These are phyloP conservation scores for Drosophila ohnishii DNA, from an alignment of 1,140 invertebrate genomes.

Conservation along the genomic window DNA sequence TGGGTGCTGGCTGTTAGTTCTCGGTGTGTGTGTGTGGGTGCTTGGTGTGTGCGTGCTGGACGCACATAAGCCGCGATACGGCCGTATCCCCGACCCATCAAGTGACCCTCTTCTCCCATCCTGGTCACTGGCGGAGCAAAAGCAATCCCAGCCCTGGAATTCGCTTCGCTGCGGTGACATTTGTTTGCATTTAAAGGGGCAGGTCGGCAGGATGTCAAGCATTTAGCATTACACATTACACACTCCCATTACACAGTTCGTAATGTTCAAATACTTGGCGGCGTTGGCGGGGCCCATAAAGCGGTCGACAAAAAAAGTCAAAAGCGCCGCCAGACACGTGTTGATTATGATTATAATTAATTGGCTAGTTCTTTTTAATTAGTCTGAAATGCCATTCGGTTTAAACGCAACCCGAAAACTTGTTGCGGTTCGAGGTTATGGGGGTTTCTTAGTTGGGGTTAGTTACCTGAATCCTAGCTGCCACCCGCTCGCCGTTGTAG, in stretches of 20 bases:
- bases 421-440: constrained; percentile 33
- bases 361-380: constrained; percentile 61
- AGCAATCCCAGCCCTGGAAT: constrained; percentile 24
- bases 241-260: constrained; percentile 42
- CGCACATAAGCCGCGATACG: constrained; percentile 54
- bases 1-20: constrained; percentile 43
- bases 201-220: constrained; percentile 37
- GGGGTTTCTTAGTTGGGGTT: constrained; percentile 3
- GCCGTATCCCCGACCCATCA: constrained; percentile 4
- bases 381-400: constrained; percentile 53
- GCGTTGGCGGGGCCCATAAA: neutral
- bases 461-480: constrained; percentile 83
- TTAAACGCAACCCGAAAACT: constrained; percentile 34
- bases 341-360: constrained; percentile 74
- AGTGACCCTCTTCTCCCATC: neutral
- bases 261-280: constrained; percentile 33
- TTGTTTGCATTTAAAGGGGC: constrained; percentile 68
- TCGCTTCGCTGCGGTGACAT: constrained; percentile 53
- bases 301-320: constrained; percentile 6
- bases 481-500: constrained; percentile 82
- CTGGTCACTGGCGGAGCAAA: constrained; percentile 4
- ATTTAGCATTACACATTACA: constrained; percentile 70
- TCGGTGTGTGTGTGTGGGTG: constrained; percentile 11
- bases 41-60: constrained; percentile 61
- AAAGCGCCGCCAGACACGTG: constrained; percentile 45